Conservation (phyloP, 2,888 invertebrate genomes). For the Lasioglossum vierecki region DNA sequence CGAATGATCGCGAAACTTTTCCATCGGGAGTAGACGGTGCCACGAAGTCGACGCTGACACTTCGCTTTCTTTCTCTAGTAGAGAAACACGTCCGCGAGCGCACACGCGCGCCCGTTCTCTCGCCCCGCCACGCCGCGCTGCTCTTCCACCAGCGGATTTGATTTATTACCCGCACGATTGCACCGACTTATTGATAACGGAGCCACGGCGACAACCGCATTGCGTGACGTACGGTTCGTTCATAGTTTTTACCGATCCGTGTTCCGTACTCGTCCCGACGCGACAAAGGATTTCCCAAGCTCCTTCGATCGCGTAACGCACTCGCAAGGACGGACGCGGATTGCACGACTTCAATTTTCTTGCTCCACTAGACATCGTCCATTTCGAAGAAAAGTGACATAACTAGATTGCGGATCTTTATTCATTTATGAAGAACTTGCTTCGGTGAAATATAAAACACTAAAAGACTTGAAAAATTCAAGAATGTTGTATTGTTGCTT, state of each 20-base stretch:
- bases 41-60: slow-evolving; percentile 11
- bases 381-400: too few species aligned
- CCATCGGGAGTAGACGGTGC: slow-evolving; percentile 23
- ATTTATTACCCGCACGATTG: slow-evolving; percentile 50
- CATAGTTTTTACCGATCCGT: slow-evolving; percentile 1
- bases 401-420: too few species aligned
- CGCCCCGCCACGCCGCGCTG: neutral
- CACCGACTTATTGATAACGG: slow-evolving; percentile 46
- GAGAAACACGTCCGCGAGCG: slow-evolving; percentile 21
- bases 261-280: neutral
- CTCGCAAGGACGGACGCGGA: neutral
- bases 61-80: slow-evolving; percentile 32
- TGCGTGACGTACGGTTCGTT: slow-evolving; percentile 18
- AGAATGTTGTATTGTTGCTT: too few species aligned
- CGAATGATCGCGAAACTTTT: slow-evolving; percentile 23
- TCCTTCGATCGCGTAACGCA: neutral
- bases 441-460: too few species aligned
- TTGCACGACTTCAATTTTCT: neutral
- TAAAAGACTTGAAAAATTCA: too few species aligned
- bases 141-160: slow-evolving; percentile 32
- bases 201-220: slow-evolving; percentile 31
- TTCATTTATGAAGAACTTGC: too few species aligned
- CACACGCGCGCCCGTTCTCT: neutral
- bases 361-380: too few species aligned
- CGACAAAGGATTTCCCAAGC: neutral